phyloP scores from a whole-genome alignment of 2,888 invertebrate species.

The Epinotia brunnichana region DNA sequence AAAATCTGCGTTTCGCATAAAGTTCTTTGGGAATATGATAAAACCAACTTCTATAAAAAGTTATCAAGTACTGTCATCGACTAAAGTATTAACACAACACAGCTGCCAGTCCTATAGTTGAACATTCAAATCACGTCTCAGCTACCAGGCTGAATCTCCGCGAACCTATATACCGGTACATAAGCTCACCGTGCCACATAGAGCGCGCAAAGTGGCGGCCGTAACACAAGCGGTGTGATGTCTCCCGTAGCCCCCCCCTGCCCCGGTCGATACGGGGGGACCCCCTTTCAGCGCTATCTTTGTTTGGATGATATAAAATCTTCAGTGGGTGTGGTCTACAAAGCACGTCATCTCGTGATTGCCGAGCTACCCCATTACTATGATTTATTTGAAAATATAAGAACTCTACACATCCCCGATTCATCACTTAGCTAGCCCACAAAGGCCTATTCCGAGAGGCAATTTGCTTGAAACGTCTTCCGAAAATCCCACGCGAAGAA shows the following conservation, averaged over 20 bases:
- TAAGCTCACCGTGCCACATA: constrained; percentile 19
- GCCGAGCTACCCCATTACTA: constrained; percentile 58
- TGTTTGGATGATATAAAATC: constrained; percentile 80
- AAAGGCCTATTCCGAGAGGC: constrained; percentile 55
- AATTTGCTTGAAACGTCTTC: constrained; percentile 44
- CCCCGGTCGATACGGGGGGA: constrained; percentile 57
- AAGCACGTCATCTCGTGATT: constrained; percentile 58
- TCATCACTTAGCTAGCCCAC: constrained; percentile 44
- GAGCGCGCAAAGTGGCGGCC: constrained; percentile 21
- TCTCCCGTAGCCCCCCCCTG: constrained; percentile 6
- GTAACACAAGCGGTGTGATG: constrained; percentile 14
- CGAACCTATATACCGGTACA: constrained; percentile 10
- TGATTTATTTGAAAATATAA: constrained; percentile 56
- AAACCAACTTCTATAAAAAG: neutral
- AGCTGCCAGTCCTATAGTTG: neutral
- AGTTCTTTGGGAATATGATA: too few relatives aligned
- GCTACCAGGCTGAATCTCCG: constrained; percentile 2
- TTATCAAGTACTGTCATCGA: neutral
- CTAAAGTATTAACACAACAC: neutral
- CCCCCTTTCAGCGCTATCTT: constrained; percentile 58
- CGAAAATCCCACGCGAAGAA: constrained; percentile 53
- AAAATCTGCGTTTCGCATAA: neutral
- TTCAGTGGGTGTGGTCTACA: constrained; percentile 71
- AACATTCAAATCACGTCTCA: constrained; percentile 26
- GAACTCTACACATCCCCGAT: constrained; percentile 7